Base-by-base conservation (phyloP, 2,888 invertebrate genomes). In the Nycteola revayana region DNA sequence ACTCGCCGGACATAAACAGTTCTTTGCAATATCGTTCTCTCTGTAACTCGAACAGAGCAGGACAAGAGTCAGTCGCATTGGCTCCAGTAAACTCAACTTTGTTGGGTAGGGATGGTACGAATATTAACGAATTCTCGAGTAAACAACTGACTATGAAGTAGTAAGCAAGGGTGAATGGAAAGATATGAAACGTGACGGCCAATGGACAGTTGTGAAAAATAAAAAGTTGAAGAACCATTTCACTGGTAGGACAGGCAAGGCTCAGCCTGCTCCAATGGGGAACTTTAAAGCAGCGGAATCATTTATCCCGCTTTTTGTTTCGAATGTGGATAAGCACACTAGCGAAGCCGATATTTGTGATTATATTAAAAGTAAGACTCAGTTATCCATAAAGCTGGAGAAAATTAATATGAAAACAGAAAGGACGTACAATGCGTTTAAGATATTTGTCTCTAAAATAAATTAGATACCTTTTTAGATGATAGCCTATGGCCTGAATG, bases 401-500 rank as follows among this genome's bases (percentile, higher is more conserved):
- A 38, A 27, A 20, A 38, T 41, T 8, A 34, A 36, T 9, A 48
- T 42, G 34, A 41, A 38, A 31, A 1, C 21, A 3, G 10, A 20
- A n/a, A 36, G 25, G 17, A 24, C 17, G 4, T 52, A 56, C 30
- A 39, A 43, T 22, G 42, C 49, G 0, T 52, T 34, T 28, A 55
- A 49, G 27, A 24, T 49, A 7, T 48, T 27, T 21, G 41, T 49
- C 1, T 33, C 48, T 6, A 48, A 9, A 5, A 31, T 33, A 41
- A 46, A 11, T 7, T 45, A 17, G 28, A 33, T 9, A 20, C 36
- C 8, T 47, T 41, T 42, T 30, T 55, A 27, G 34, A 45, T 29
- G 43, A 47, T 9, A 17, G 31, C 3, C 31, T 50, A 6, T 50
- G 53, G 49, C 50, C 49, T 1, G 31, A 39, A 9, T 44, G 50